These are phyloP conservation scores for Tetramorium alpestre DNA, from an alignment of 1,140 invertebrate genomes.

Conservation along the genomic window DNA sequence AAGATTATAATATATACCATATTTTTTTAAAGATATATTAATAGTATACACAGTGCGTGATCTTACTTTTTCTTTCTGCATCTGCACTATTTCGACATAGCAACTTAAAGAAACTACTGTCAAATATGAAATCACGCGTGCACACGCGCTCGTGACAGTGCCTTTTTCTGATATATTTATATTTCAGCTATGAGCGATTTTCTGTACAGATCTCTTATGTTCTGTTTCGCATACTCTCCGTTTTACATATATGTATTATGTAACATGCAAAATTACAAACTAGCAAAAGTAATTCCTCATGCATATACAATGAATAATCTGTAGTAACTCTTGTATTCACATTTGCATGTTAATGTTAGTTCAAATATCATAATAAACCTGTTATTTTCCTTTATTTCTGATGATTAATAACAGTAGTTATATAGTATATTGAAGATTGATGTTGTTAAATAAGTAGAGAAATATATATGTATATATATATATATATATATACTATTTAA, in stretches of 20 bases:
- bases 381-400: conserved; percentile 53
- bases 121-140: conserved; percentile 60
- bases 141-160: conserved; percentile 29
- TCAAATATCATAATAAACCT: conserved; percentile 70
- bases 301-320: conserved; percentile 65
- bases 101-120: conserved; percentile 66
- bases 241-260: conserved; percentile 69
- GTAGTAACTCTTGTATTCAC: conserved; percentile 68
- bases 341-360: conserved; percentile 63
- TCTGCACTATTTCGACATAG: conserved; percentile 38
- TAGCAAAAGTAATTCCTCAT: conserved; percentile 73
- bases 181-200: conserved; percentile 64
- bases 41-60: conserved; percentile 78
- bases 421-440: conserved; percentile 42
- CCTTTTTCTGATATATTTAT: conserved; percentile 55
- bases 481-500: no score
- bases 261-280: conserved; percentile 78
- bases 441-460: conserved; percentile 77
- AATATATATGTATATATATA: neutral
- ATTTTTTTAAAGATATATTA: conserved; percentile 72
- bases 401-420: conserved; percentile 61
- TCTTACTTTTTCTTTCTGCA: conserved; percentile 40
- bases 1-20: conserved; percentile 76
- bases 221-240: conserved; percentile 9
- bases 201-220: conserved; percentile 59